A percentile compares a stretch with the other conserved stretches of the same genome.
phyloP scores from a whole-genome alignment of 2,797 vertebrate species.

The Pterois miles region DNA sequence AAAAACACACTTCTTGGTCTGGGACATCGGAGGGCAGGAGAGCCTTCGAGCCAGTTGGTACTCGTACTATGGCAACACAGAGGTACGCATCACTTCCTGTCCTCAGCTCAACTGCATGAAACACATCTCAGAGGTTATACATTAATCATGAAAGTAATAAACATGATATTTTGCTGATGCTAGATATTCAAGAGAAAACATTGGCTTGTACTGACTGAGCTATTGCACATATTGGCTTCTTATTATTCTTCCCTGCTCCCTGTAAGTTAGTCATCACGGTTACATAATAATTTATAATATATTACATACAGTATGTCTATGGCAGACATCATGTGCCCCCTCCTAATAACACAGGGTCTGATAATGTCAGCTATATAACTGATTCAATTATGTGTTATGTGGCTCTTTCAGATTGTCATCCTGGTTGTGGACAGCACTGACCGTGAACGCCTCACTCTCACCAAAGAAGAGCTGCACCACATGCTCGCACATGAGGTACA shows the following conservation, averaged over 20 bases:
- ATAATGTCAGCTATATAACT: background rate
- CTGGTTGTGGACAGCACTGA: slow-evolving; percentile 91
- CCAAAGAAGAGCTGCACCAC: slow-evolving; percentile 86
- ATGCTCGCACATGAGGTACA: slow-evolving; percentile 90
- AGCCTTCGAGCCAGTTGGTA: slow-evolving; percentile 86
- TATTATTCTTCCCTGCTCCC: background rate
- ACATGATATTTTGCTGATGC: background rate
- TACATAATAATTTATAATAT: slow-evolving; percentile 12
- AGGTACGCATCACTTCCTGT: slow-evolving; percentile 73
- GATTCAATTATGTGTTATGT: background rate
- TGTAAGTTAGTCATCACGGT: background rate
- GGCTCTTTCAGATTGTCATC: slow-evolving; percentile 85
- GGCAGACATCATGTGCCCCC: background rate
- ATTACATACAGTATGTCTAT: background rate
- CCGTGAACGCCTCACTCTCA: slow-evolving; percentile 83
- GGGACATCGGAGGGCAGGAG: slow-evolving; percentile 91
- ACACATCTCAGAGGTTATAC: background rate
- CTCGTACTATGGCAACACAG: slow-evolving; percentile 87
- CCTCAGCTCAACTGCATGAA: background rate
- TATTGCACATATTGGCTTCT: background rate
- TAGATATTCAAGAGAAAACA: background rate
- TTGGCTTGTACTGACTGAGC: background rate
- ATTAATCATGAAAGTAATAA: background rate
- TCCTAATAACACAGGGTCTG: background rate
- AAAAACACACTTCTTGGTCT: slow-evolving; percentile 89